phyloP scores from a whole-genome alignment of 2,888 invertebrate species.

The Chrysolina americana region DNA sequence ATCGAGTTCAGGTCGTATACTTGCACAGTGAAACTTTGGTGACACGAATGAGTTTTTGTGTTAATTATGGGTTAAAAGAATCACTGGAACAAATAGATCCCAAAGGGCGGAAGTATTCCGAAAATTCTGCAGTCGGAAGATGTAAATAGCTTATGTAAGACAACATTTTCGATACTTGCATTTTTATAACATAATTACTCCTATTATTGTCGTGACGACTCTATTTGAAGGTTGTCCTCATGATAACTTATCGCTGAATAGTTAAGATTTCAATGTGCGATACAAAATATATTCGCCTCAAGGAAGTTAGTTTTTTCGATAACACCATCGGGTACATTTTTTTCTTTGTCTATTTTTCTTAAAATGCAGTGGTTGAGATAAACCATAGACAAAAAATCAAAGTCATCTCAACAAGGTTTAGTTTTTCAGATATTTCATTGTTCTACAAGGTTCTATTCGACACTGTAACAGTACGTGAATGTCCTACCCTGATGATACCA shows the following conservation, averaged over 20 bases:
- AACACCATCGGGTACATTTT: too few relatives aligned
- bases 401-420: too few relatives aligned
- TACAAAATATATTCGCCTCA: too few relatives aligned
- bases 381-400: too few relatives aligned
- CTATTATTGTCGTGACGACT: not conserved
- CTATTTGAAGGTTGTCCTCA: not conserved
- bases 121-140: not conserved
- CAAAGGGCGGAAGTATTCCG: not conserved
- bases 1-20: slow-evolving; percentile 28
- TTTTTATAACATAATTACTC: not conserved
- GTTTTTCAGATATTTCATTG: too few relatives aligned
- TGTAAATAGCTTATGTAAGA: slow-evolving; percentile 21
- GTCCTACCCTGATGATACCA: too few relatives aligned
- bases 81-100: not conserved
- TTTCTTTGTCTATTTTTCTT: too few relatives aligned
- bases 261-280: not conserved
- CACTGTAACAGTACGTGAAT: too few relatives aligned
- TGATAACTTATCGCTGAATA: not conserved
- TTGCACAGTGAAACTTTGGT: not conserved
- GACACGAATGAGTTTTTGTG: slow-evolving; percentile 3
- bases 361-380: too few relatives aligned
- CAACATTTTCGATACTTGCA: not conserved
- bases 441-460: too few relatives aligned
- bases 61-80: slow-evolving; percentile 37
- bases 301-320: too few relatives aligned